Conservation (phyloP, 2,888 invertebrate species). For the Hypomecis punctinalis region DNA sequence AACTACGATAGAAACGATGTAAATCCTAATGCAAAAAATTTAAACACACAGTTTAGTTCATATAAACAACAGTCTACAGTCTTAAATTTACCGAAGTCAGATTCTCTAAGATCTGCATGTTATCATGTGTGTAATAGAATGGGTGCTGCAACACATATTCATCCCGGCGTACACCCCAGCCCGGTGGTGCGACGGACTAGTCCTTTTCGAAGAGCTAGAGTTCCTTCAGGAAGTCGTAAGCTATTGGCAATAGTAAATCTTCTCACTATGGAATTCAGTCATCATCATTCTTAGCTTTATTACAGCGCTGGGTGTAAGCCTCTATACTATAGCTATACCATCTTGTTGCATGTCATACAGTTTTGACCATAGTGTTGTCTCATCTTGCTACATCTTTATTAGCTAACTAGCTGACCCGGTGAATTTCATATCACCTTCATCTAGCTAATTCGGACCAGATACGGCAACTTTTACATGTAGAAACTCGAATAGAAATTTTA, state of each 20-base stretch:
- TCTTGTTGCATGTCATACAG: neutral
- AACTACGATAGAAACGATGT: constrained; percentile 3
- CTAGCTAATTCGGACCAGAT: too few relatives aligned
- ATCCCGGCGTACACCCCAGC: constrained; percentile 48
- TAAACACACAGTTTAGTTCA: constrained; percentile 4
- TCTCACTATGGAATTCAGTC: constrained; percentile 15
- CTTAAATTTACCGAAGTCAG: constrained; percentile 1
- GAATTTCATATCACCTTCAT: too few relatives aligned
- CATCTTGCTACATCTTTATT: neutral
- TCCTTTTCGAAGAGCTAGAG: constrained; percentile 57
- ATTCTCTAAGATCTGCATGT: constrained; percentile 5
- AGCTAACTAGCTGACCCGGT: too few relatives aligned
- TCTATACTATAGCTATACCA: neutral
- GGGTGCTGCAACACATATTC: constrained; percentile 32
- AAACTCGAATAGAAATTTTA: too few relatives aligned
- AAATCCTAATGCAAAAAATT: constrained; percentile 7
- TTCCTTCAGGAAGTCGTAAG: constrained; percentile 53
- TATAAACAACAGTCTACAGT: neutral
- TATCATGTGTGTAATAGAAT: neutral
- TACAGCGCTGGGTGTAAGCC: neutral
- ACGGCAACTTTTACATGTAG: too few relatives aligned
- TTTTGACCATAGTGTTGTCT: neutral
- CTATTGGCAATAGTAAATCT: constrained; percentile 25
- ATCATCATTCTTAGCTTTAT: neutral
- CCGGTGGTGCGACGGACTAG: constrained; percentile 55